Evolutionary conservation across 2,888 invertebrate genomes (phyloP), one percentile per base, ranked within the genome.

Genomic region (Acrobeloides nanus): DNA sequence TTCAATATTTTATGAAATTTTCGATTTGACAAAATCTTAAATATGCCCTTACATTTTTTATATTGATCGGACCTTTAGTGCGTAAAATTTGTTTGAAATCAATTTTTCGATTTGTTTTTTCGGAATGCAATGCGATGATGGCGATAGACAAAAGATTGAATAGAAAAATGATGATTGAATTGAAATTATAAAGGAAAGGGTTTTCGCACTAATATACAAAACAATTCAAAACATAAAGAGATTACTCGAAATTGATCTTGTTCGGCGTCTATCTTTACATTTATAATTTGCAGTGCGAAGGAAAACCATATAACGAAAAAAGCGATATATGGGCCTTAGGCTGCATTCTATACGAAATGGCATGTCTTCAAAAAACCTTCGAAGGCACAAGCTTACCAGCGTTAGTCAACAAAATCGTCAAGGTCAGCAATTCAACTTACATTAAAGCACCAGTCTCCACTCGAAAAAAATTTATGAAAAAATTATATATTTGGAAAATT

Each of bases 271-370:
- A 20, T 10, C 35, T n/a, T n/a, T n/a, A n/a, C n/a, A n/a, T n/a
- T n/a, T n/a, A n/a, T n/a, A n/a, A n/a, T 39, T 53, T 75, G 53
- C 67, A 84, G 84, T 84, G 84, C 72, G 84, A 84, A 75, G 84
- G 84, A 4, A 82, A 83, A 65, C 80, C 82, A 38, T 85, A 85
- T 69, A 82, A 84, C 71, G 81, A 83, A 65, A 84, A 85, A 73
- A 83, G 84, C 27, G 85, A 85, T 69, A 82, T 85, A 56, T 85
- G 85, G 85, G 84, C 85, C 0, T 78, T 87, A 12, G 57, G 84
- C 12, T 85, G 85, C 72, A 83, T 85, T 61, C 75, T 85, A 33
- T 84, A 84, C 65, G 85, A 85, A 75, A 82, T 85, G 79, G 81
- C 82, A 20, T 82, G 83, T 64, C 75, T 84, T 20, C 81, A 82